phyloP scores from a whole-genome alignment of 2,888 invertebrate species.

The Dicyrtomina minuta region DNA sequence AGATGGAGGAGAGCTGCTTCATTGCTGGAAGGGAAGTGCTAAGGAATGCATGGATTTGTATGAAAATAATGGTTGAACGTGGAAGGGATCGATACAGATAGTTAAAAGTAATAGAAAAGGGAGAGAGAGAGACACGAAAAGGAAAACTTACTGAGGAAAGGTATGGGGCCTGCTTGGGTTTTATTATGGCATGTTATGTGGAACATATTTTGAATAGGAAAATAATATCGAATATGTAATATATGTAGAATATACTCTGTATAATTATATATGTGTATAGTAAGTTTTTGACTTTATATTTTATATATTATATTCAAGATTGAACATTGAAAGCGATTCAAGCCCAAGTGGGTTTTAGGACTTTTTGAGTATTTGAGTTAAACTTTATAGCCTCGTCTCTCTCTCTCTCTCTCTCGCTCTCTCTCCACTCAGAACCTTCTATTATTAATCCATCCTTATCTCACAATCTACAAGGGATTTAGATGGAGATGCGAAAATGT shows the following conservation, averaged over 20 bases:
- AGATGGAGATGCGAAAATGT: constrained; percentile 9
- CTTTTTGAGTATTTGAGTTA: background rate
- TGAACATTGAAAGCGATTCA: background rate
- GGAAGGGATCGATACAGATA: constrained; percentile 1
- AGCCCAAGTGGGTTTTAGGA: constrained; percentile 1
- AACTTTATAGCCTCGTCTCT: constrained; percentile 4
- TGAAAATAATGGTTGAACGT: constrained; percentile 1
- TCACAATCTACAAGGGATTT: background rate
- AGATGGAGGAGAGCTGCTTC: too few species aligned
- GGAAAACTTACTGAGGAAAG: background rate
- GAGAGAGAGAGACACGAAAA: background rate
- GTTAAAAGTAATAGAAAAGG: constrained; percentile 10
- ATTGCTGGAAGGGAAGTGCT: too few species aligned
- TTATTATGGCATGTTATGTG: too few species aligned
- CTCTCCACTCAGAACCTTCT: too few species aligned
- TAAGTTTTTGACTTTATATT: background rate
- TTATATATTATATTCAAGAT: background rate
- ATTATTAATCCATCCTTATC: constrained; percentile 14
- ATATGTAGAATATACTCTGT: too few species aligned
- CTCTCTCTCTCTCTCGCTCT: too few species aligned
- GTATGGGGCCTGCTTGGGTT: too few species aligned
- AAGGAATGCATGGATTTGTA: background rate
- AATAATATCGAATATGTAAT: background rate
- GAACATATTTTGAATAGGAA: too few species aligned
- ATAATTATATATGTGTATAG: too few species aligned